Percentiles rank a stretch among this genome's conserved stretches.
Conservation (phyloP, 1,140 invertebrate genomes). For the Lethocerus indicus region DNA sequence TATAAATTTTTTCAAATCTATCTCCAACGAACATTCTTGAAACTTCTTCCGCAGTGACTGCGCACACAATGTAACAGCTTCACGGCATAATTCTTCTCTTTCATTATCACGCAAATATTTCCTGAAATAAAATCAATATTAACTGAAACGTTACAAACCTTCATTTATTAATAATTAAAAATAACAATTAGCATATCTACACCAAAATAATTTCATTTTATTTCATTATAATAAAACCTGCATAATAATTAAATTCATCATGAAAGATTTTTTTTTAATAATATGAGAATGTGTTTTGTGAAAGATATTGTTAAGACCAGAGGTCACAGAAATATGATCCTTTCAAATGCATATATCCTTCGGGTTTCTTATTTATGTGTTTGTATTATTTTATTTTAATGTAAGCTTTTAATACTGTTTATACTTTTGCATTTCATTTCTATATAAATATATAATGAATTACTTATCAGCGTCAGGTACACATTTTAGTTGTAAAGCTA, state of each 20-base stretch:
- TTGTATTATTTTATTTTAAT: neutral
- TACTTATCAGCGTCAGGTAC: constrained; percentile 70
- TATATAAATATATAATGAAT: constrained; percentile 13
- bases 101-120: constrained; percentile 68
- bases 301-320: constrained; percentile 7
- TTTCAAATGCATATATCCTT: too few relatives aligned
- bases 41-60: constrained; percentile 36
- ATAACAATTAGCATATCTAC: too few relatives aligned
- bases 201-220: too few relatives aligned
- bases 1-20: constrained; percentile 13
- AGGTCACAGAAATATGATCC: neutral
- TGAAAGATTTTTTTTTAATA: constrained; percentile 1
- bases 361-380: neutral
- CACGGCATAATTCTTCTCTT: constrained; percentile 51
- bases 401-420: neutral
- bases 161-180: too few relatives aligned
- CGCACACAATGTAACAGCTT: constrained; percentile 49
- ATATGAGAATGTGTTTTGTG: neutral
- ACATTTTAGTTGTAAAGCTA: constrained; percentile 59
- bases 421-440: neutral
- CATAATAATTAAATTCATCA: neutral
- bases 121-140: constrained; percentile 29
- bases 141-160: too few relatives aligned
- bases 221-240: neutral
- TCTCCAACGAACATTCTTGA: constrained; percentile 15